Evolutionary conservation across 2,888 invertebrate genomes (phyloP).

Genomic region (Drosophila leonis): DNA sequence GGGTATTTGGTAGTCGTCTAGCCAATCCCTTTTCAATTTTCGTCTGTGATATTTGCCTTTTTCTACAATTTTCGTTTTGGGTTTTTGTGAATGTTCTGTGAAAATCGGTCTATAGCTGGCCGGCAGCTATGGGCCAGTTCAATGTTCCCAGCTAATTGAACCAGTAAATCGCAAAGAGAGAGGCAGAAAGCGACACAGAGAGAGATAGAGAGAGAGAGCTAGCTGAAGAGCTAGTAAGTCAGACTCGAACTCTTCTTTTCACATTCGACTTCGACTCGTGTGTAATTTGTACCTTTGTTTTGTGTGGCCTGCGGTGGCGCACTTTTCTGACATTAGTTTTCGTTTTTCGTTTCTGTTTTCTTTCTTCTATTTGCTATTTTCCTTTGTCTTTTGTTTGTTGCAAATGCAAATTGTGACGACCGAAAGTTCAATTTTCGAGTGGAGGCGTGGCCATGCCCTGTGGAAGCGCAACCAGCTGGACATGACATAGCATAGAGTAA

Average conservation of each 20-base stretch:
- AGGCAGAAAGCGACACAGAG: background rate
- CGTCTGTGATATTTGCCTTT: background rate
- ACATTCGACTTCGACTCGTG: constrained; percentile 27
- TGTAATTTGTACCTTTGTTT: constrained; percentile 53
- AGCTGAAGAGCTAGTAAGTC: background rate
- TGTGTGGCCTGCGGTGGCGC: constrained; percentile 27
- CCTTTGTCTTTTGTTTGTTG: constrained; percentile 10
- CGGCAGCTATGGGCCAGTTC: constrained; percentile 56
- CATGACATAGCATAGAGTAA: constrained; percentile 23
- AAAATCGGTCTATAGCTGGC: constrained; percentile 42
- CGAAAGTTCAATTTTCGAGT: constrained; percentile 35
- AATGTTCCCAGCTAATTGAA: constrained; percentile 67
- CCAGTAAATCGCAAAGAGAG: constrained; percentile 51
- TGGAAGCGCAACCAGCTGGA: constrained; percentile 26
- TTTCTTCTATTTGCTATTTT: background rate
- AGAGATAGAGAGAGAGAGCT: background rate
- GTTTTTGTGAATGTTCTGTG: constrained; percentile 38
- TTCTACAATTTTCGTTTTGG: background rate
- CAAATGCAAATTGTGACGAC: constrained; percentile 16
- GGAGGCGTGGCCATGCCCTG: constrained; percentile 30
- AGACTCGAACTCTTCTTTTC: constrained; percentile 3
- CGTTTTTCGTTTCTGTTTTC: background rate
- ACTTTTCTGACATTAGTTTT: constrained; percentile 48
- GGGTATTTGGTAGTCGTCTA: background rate
- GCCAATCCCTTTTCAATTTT: background rate